Conservation (phyloP, 2,113 vertebrate species). For the Carlito syrichta region DNA sequence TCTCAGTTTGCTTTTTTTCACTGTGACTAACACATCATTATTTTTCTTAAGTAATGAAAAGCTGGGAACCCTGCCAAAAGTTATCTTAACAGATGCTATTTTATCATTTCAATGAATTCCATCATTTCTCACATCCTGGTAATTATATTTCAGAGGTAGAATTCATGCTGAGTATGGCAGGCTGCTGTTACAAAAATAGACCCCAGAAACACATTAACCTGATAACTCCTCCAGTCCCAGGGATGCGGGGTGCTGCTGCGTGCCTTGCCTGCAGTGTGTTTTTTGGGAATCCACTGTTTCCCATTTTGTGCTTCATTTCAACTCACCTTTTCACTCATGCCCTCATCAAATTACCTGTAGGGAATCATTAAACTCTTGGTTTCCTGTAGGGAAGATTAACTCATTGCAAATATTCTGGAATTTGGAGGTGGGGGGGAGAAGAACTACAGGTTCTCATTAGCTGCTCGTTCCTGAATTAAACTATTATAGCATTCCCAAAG, state of each 20-base stretch:
- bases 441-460: background rate
- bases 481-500: background rate
- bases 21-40: background rate
- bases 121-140: conserved; percentile 28
- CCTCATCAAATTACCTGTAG: background rate
- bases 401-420: background rate
- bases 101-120: conserved; percentile 17
- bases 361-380: background rate
- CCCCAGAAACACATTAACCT: background rate
- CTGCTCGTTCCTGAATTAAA: background rate
- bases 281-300: background rate
- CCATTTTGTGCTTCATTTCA: background rate
- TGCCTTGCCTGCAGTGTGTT: background rate
- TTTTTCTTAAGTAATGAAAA: conserved; percentile 36
- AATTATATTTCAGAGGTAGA: conserved; percentile 22
- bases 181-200: background rate
- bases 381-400: background rate
- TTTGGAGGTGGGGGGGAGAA: background rate
- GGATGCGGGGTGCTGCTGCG: accelerated
- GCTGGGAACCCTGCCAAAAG: background rate
- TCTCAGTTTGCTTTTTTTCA: background rate
- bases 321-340: background rate
- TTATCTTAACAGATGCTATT: conserved; percentile 1
- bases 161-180: background rate
- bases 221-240: background rate